Conservation (phyloP, 2,797 vertebrate species). For the Acrossocheilus fasciatus region DNA sequence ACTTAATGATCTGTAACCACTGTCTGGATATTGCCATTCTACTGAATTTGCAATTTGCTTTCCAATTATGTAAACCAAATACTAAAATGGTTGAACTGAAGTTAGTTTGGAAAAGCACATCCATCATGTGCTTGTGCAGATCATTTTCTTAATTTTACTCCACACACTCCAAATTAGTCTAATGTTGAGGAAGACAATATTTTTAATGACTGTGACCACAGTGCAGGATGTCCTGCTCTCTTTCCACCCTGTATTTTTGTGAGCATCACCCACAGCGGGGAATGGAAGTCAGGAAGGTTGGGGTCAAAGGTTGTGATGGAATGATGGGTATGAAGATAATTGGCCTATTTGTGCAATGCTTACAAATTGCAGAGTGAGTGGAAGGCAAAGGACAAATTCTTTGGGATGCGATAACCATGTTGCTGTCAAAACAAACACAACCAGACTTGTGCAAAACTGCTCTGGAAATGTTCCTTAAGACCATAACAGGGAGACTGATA, state of each 20-base stretch:
- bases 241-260: conserved; percentile 63
- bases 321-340: conserved; percentile 50
- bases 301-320: conserved; percentile 28
- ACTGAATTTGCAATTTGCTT: conserved; percentile 8
- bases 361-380: conserved; percentile 37
- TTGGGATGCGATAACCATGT: conserved; percentile 5
- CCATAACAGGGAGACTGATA: neutral
- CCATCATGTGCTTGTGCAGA: conserved; percentile 11
- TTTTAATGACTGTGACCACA: conserved; percentile 72
- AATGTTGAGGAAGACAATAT: conserved; percentile 66
- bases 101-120: conserved; percentile 26
- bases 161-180: conserved; percentile 64
- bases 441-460: neutral
- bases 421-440: conserved; percentile 17
- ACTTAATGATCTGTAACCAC: conserved; percentile 16
- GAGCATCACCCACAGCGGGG: conserved; percentile 37
- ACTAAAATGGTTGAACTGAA: conserved; percentile 1
- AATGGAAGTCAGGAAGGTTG: neutral
- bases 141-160: conserved; percentile 65
- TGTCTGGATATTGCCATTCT: neutral
- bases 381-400: conserved; percentile 38
- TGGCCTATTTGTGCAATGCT: conserved; percentile 45
- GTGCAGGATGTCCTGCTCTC: conserved; percentile 62
- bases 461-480: conserved; percentile 1
- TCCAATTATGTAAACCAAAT: neutral